Percentiles rank a stretch among this genome's conserved stretches.
phyloP scores from a whole-genome alignment of 2,113 vertebrate species.

The Bubo bubo region DNA sequence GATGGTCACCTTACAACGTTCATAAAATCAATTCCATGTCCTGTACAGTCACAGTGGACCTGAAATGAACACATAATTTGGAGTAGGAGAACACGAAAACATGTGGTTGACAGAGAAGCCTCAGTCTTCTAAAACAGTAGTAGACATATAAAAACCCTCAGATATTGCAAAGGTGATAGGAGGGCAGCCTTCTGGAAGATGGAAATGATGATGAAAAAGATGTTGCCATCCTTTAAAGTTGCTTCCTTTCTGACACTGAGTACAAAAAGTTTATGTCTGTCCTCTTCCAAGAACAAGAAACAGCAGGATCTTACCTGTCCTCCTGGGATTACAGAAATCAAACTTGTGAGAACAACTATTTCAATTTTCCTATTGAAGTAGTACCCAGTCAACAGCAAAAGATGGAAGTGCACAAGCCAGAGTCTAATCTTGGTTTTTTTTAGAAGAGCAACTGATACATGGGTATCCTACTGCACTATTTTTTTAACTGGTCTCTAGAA shows the following conservation, averaged over 20 bases:
- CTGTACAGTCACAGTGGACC: not conserved
- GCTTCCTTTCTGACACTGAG: not conserved
- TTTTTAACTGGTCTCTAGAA: not conserved
- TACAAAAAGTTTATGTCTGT: not conserved
- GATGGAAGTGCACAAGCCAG: not conserved
- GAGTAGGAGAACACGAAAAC: not conserved
- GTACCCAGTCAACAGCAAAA: not conserved
- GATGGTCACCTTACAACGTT: not conserved
- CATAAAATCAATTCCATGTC: not conserved
- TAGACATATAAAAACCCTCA: not conserved
- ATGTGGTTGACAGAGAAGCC: not conserved
- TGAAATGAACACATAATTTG: not conserved
- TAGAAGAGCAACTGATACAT: not conserved
- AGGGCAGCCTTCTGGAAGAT: not conserved
- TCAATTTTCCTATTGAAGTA: not conserved
- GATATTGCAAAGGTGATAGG: not conserved
- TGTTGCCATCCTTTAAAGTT: not conserved
- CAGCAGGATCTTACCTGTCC: not conserved
- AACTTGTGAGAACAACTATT: not conserved
- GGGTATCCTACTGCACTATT: not conserved
- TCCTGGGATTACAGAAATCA: not conserved
- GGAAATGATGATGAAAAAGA: not conserved
- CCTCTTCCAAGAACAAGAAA: not conserved
- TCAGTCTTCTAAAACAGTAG: not conserved
- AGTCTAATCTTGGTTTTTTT: not conserved